Evolutionary conservation across 2,797 vertebrate species (phyloP), one percentile per base, ranked within the genome.

Genomic region (Galaxias olidus): DNA sequence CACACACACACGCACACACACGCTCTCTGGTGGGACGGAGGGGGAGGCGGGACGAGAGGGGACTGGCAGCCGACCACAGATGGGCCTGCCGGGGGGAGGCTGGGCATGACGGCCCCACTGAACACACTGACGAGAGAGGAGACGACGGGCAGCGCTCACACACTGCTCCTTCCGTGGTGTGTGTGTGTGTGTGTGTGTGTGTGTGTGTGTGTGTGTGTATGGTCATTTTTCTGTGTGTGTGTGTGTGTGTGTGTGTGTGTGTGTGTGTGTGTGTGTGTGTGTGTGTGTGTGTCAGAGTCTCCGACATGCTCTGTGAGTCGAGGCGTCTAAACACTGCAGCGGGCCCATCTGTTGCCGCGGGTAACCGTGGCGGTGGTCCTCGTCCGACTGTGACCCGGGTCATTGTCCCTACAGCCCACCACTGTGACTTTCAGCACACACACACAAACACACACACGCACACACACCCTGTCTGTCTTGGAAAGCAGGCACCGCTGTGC

Each of bases 261-360:
- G 50, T 48, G 59, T 47, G 40, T 45, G 40, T 65, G 62, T 60
- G 50, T 41, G 61, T 67, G 58, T 20, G 51, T 64, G 53, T 41
- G 50, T 65, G 41, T 60, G 72, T 60, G 45, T 72, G 71, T 77
- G 80, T 83, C 80, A 74, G 68, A 57, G 68, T 12, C 48, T 52
- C 41, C 63, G 60, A 56, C 53, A 56, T 19, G 50, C 17, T 50
- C 19, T 64, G 61, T 66, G 80, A 78, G 73, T 75, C 44, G 50
- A 79, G 76, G 81, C 73, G 50, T 85, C 82, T 80, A 76, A 82
- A 77, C 83, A 81, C 82, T 65, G 52, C 54, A 65, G 83, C 48
- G 71, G 61, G 73, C 70, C 87, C 87, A 90, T 91, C 89, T 91
- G 88, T 81, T 86, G 81, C 78, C 81, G 72, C 71, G 55, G 66